phyloP scores from a whole-genome alignment of 2,113 vertebrate species.

The Corydoras maculifer region DNA sequence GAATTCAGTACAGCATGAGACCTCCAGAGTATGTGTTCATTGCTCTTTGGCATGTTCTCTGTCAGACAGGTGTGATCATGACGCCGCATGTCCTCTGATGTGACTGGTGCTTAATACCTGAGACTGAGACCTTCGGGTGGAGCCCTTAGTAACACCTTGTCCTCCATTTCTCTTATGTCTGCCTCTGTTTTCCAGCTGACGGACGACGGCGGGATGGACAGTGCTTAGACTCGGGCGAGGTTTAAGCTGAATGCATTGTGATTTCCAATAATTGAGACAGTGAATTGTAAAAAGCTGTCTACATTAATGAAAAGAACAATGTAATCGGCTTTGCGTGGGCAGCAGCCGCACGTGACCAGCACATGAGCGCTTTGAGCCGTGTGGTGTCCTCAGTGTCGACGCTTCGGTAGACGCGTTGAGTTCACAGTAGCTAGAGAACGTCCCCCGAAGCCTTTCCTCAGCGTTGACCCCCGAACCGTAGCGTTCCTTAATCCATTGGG shows the following conservation, averaged over 20 bases:
- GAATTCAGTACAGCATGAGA: too few species aligned
- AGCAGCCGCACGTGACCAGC: conserved; percentile 68
- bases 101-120: too few species aligned
- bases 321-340: conserved; percentile 99
- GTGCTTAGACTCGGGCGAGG: conserved; percentile 69
- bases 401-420: conserved; percentile 44
- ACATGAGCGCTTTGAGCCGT: conserved; percentile 48
- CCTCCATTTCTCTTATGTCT: conserved; percentile 5
- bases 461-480: not conserved
- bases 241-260: conserved; percentile 99
- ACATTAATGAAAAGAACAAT: conserved; percentile 99
- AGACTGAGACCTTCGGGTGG: too few species aligned
- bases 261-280: conserved; percentile 99
- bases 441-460: not conserved
- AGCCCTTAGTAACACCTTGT: not conserved
- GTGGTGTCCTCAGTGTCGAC: conserved; percentile 72
- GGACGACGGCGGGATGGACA: conserved; percentile 74
- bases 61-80: too few species aligned
- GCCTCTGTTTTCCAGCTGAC: conserved; percentile 65
- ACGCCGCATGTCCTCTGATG: too few species aligned
- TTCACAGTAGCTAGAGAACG: not conserved
- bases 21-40: too few species aligned
- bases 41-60: too few species aligned
- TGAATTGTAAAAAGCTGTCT: conserved; percentile 99
- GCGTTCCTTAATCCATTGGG: conserved; percentile 49